These are phyloP conservation scores for Pseudopleuronectes americanus DNA, from an alignment of 2,797 vertebrate species.

Conservation along the genomic window DNA sequence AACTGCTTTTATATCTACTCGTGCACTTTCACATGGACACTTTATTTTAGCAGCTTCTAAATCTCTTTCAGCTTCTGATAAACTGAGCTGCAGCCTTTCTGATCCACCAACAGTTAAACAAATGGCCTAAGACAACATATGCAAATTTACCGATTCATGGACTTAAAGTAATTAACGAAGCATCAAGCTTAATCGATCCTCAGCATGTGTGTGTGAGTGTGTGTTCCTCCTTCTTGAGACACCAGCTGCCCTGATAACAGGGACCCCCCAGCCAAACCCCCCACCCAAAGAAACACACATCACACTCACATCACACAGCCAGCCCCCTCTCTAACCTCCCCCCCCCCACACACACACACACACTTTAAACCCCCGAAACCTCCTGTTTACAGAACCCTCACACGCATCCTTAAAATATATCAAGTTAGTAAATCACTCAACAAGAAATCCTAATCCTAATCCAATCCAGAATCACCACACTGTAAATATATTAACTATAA, in stretches of 20 bases:
- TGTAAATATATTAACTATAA: conserved; percentile 8
- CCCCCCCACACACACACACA: conserved; percentile 28
- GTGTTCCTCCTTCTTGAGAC: conserved; percentile 36
- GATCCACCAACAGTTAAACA: conserved; percentile 9
- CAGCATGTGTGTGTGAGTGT: conserved; percentile 9
- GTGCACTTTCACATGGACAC: background rate
- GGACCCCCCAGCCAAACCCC: conserved; percentile 18
- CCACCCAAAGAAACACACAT: conserved; percentile 12
- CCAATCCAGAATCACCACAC: background rate
- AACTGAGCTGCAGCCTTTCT: conserved; percentile 4
- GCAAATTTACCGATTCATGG: conserved; percentile 19
- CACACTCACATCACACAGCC: conserved; percentile 42
- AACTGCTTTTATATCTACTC: background rate
- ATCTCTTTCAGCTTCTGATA: background rate
- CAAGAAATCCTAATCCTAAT: background rate
- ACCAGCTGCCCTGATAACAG: conserved; percentile 74
- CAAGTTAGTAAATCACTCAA: background rate
- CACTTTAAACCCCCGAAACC: conserved; percentile 39
- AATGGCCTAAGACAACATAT: conserved; percentile 6
- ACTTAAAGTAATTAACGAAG: conserved; percentile 16
- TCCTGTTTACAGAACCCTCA: conserved; percentile 48
- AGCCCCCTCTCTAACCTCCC: conserved; percentile 12
- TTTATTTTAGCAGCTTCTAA: background rate
- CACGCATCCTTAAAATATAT: background rate
- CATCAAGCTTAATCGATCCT: background rate